phyloP scores from a whole-genome alignment of 1,140 invertebrate genomes.

The Cyrtorhinus lividipennis region DNA sequence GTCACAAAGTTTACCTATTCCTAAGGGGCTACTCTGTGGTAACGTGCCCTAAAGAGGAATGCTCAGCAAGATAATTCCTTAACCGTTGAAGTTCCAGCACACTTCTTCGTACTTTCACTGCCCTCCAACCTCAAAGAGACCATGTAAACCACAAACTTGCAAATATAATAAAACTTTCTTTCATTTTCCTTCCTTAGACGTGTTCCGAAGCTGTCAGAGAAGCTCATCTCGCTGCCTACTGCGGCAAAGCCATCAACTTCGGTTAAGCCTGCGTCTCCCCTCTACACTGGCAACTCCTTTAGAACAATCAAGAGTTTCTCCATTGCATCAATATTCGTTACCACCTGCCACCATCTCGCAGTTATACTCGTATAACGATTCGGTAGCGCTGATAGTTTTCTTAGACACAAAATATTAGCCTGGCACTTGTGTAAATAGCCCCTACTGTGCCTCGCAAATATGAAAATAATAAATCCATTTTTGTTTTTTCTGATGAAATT shows the following conservation, averaged over 20 bases:
- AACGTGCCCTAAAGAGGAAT: no score
- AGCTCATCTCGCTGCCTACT: conserved; percentile 89
- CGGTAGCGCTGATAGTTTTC: not conserved
- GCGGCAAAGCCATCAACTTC: conserved; percentile 97
- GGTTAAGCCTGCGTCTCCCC: conserved; percentile 20
- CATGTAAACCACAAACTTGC: no score
- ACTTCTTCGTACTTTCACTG: no score
- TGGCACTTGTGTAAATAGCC: not conserved
- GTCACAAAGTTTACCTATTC: no score
- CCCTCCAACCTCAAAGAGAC: no score
- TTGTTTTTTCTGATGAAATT: no score
- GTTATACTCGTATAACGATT: not conserved
- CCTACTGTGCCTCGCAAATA: no score
- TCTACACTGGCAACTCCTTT: not conserved
- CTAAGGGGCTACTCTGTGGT: no score
- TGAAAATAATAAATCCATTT: no score
- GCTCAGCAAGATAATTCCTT: no score
- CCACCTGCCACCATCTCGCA: not conserved
- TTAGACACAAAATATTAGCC: not conserved
- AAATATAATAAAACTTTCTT: conserved; percentile 19
- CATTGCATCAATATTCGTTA: not conserved
- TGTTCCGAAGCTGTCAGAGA: conserved; percentile 95
- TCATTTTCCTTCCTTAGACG: conserved; percentile 64
- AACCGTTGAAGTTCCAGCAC: no score
- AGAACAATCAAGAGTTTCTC: not conserved